Evolutionary conservation across 2,113 vertebrate genomes (phyloP), one percentile per base, ranked within the genome.

Genomic region (Notarius lentiginosus): DNA sequence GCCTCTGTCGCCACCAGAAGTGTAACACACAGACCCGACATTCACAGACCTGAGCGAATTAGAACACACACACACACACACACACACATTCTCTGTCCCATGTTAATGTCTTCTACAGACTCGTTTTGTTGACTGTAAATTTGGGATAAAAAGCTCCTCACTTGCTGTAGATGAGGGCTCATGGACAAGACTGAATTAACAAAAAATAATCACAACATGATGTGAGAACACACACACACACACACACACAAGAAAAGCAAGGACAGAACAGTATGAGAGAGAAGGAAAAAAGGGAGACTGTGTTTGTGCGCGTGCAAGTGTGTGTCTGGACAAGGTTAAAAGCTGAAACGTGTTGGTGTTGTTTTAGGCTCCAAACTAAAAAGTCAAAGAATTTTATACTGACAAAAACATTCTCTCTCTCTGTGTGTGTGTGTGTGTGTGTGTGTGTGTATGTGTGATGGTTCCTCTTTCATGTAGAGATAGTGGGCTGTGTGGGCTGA

Each of bases 401-500:
- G 72, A 76, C 14, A 61, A n/a, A 61, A n/a, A 85, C 24, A 77
- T 15, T 66, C 34, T 34, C 30, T 34, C 30, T 34, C 30, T 86
- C 56, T 47, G 84, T 86, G 56, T 82, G 18, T 68, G 76, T 51
- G 47, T 47, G 84, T 86, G 56, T 82, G 18, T 68, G 76, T 51
- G 47, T 81, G 72, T 72, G 84, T 27, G 51, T 82, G 56, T 85
- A 60, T 77, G 7, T 58, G 80, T 90, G 88, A 92, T 90, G 87
- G 91, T 89, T 93, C 89, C 47, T 77, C 82, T 90, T 85, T 47
- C 56, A 81, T 88, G 87, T 66, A 66, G 63, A 87, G 89, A 82
- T n/a, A 82, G 47, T 14, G 12, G 61, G 41, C 61, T 65, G 81
- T n/a, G 81, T 83, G 61, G 81, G 81, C 61, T 49, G 61, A 83